Conservation (phyloP, 2,113 vertebrate species). For the Notothenia rossii region DNA sequence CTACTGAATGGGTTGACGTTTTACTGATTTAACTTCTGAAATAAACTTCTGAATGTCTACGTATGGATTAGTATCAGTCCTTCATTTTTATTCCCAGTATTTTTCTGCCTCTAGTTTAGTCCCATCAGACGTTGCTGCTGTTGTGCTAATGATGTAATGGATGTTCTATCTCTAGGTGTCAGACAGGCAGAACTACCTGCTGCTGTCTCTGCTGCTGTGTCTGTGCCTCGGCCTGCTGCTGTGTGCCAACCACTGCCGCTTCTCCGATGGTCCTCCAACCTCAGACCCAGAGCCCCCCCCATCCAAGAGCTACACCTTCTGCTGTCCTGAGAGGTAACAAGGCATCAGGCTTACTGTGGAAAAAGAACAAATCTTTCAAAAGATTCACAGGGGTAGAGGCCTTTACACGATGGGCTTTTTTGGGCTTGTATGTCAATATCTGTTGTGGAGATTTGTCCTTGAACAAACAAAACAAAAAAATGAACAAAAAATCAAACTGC, state of each 20-base stretch:
- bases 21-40: neutral
- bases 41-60: neutral
- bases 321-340: conserved; percentile 89
- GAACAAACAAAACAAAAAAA: no score
- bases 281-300: conserved; percentile 82
- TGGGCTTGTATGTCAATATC: no score
- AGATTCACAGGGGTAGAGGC: neutral
- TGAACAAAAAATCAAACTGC: no score
- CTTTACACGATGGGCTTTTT: no score
- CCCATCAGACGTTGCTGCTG: neutral
- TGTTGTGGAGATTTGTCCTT: no score
- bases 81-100: neutral
- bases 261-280: conserved; percentile 67
- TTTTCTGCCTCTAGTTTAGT: neutral
- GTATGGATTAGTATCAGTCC: neutral
- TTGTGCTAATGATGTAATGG: neutral
- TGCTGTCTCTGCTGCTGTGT: conserved; percentile 89
- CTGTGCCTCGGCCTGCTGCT: conserved; percentile 88
- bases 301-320: conserved; percentile 89
- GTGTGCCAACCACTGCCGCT: conserved; percentile 86
- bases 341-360: neutral
- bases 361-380: neutral
- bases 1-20: neutral
- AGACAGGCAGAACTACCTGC: conserved; percentile 92
- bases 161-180: conserved; percentile 82